Evolutionary conservation across 2,113 vertebrate species (phyloP).

Genomic region (Dromaius novaehollandiae): DNA sequence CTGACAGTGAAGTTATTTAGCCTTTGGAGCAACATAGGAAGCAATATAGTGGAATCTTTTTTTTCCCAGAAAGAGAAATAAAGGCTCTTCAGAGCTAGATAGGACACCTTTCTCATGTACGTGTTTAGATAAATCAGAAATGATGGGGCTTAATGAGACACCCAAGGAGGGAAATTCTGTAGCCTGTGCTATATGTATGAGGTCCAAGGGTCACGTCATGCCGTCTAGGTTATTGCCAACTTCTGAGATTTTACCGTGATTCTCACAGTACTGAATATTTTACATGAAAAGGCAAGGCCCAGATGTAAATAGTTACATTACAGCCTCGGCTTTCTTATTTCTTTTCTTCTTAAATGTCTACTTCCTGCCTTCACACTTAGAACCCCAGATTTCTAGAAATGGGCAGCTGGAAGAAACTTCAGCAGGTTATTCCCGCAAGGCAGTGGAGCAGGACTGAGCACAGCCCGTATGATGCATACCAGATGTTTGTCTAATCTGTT

Average conservation of each 20-base stretch:
- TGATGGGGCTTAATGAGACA: neutral
- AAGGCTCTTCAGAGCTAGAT: neutral
- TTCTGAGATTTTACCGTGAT: neutral
- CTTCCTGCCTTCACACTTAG: neutral
- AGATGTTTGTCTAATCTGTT: neutral
- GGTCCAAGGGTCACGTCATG: neutral
- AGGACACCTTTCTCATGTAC: neutral
- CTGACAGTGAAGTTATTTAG: neutral
- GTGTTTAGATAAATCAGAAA: neutral
- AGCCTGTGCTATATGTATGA: neutral
- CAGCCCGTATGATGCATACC: neutral
- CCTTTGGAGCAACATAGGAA: neutral
- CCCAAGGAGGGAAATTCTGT: neutral
- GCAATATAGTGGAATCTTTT: neutral
- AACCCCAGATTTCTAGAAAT: neutral
- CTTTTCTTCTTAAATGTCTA: neutral
- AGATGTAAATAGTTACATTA: neutral
- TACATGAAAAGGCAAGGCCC: neutral
- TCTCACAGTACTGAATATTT: neutral
- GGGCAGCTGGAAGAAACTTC: neutral
- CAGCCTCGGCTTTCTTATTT: neutral
- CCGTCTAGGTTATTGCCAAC: neutral
- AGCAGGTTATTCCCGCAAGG: neutral
- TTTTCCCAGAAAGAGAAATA: neutral
- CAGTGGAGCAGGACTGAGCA: neutral